Evolutionary conservation across 2,113 vertebrate genomes (phyloP), one percentile per base, ranked within the genome.

Genomic region (Indicator maculatus): DNA sequence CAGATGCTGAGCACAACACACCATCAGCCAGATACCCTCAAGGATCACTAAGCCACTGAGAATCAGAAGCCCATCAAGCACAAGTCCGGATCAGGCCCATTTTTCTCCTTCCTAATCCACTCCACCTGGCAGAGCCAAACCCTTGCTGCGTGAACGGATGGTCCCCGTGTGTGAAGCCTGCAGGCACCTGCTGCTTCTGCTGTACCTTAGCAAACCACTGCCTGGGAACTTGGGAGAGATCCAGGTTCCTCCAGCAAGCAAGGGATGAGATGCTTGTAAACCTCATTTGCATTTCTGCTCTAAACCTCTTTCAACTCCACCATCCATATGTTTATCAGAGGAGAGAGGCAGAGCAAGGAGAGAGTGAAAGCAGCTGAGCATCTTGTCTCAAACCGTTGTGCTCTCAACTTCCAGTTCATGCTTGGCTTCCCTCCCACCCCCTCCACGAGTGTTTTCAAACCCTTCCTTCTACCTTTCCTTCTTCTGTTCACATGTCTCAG

Each of bases 191-290:
- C 83, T 7, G 74, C 86, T 94, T 71, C 50, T 58, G 71, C 74
- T 89, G 85, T 77, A 96, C 94, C 89, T 95, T 83, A 94, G 91
- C 58, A 89, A 95, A 95, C 74, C 20, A 1, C 92, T 95, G 95
- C 88, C 83, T 27, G 63, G 93, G 85, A 93, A 52, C 59, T 11
- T 97, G 97, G 96, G 91, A 66, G 31, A 18, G 4, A 65, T 94
- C 94, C 95, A 95, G 93, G 17, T 27, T 89, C 82, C 31, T 83
- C 75, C 88, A 90, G 58, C 74, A 93, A 64, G 47, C 65, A 9
- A 65, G 0, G 4, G 81, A 73, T 77, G 74, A 66, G 88, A 83
- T 85, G 93, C 64, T 93, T 58, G 64, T 55, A 94, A 95, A 90
- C 85, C 65, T 93, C 83, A 84, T 95, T 89, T 95, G 71, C 81